These are phyloP conservation scores for Takifugu flavidus DNA, from an alignment of 2,113 vertebrate species.

Conservation along the genomic window DNA sequence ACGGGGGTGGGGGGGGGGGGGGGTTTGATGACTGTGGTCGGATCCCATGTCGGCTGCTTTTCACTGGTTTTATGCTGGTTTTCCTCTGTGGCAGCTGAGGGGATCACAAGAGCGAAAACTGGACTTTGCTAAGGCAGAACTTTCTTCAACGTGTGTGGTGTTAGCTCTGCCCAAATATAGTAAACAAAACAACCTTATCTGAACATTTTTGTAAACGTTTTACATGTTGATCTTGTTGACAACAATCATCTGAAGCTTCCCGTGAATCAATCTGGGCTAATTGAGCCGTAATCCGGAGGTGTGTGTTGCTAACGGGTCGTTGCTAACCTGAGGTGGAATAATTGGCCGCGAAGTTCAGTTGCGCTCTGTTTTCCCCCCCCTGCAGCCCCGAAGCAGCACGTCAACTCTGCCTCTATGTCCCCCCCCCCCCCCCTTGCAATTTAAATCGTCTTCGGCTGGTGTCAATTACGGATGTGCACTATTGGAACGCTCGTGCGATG, in stretches of 20 bases:
- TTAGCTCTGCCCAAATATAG: too few relatives aligned
- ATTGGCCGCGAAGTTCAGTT: slow-evolving; percentile 36
- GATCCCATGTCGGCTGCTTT: neutral
- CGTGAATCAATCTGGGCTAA: too few relatives aligned
- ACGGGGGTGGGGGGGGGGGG: neutral
- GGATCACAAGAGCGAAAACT: too few relatives aligned
- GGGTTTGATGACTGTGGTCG: neutral
- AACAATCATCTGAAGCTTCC: too few relatives aligned
- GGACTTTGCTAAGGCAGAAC: too few relatives aligned
- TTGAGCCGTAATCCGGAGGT: too few relatives aligned
- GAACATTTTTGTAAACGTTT: too few relatives aligned
- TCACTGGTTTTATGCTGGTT: neutral
- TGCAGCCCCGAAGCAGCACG: neutral
- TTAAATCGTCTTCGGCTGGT: slow-evolving; percentile 47
- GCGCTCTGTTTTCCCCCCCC: slow-evolving; percentile 20
- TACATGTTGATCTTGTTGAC: too few relatives aligned
- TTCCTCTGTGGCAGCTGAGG: too few relatives aligned
- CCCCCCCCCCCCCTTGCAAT: slow-evolving; percentile 37
- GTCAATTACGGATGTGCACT: slow-evolving; percentile 57
- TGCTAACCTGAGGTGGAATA: slow-evolving; percentile 32
- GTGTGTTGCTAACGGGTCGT: too few relatives aligned
- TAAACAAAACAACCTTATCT: too few relatives aligned
- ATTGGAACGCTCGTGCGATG: slow-evolving; percentile 57
- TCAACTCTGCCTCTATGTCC: neutral
- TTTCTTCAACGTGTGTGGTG: too few relatives aligned